Conservation (phyloP, 2,888 invertebrate species). For the Parnassius mnemosyne region DNA sequence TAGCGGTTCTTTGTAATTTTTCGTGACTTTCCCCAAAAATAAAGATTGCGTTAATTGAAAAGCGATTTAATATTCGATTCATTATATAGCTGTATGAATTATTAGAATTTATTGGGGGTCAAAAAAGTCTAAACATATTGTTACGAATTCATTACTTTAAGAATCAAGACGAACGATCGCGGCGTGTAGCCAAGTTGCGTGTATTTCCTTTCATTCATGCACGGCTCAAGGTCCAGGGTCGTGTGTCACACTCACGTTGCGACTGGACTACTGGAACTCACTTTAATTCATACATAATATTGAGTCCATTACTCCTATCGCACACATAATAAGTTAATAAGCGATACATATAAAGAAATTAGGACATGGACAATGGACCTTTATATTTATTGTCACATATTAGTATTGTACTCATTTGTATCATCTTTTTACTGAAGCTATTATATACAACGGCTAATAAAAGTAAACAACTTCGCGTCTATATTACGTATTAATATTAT, state of each 20-base stretch:
- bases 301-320: too few relatives aligned
- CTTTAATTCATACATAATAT: constrained; percentile 13
- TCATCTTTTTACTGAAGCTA: too few relatives aligned
- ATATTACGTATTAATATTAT: too few relatives aligned
- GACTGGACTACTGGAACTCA: constrained; percentile 43
- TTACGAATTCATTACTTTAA: constrained; percentile 9
- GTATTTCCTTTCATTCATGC: constrained; percentile 57
- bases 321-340: too few relatives aligned
- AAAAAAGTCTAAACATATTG: constrained; percentile 18
- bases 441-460: too few relatives aligned
- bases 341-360: too few relatives aligned
- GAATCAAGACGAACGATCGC: constrained; percentile 27
- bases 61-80: constrained; percentile 29
- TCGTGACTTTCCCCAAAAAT: constrained; percentile 65
- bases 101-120: constrained; percentile 15
- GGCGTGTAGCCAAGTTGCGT: constrained; percentile 47
- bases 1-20: constrained; percentile 64
- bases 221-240: constrained; percentile 55
- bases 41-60: constrained; percentile 44
- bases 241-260: constrained; percentile 49
- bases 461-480: too few relatives aligned
- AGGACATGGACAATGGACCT: too few relatives aligned
- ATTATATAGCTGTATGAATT: constrained; percentile 14
- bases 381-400: too few relatives aligned
- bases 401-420: too few relatives aligned